Evolutionary conservation across 2,113 vertebrate species (phyloP), one percentile per base, ranked within the genome.

Genomic region (Struthio camelus): DNA sequence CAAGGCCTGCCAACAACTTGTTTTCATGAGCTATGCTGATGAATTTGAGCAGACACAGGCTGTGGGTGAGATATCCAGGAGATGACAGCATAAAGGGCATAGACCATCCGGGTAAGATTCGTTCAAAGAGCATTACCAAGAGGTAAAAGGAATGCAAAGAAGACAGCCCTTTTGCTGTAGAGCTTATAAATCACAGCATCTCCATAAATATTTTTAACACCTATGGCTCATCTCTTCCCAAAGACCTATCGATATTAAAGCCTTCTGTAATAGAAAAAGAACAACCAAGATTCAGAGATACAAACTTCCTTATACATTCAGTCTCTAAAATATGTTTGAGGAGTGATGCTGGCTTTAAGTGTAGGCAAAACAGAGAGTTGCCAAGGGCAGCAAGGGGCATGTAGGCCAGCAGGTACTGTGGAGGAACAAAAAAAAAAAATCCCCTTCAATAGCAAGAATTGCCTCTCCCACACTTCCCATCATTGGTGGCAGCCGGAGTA

Each of bases 151-250:
- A 69, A 78, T 34, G 28, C 48, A 76, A 93, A 70, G 20, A 66
- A 72, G 12, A 44, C 38, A 77, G 59, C 48, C 53, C 14, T 80
- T 91, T 71, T 40, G 46, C 23, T 10, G 4, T 23, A 72, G 12
- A 78, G 22, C 59, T 62, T 85, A 53, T 81, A 88, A 93, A 85
- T 85, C 80, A 66, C 15, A 53, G 1, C 51, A 56, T 67, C 59
- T 85, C 10, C 58, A 75, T 82, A 78, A 78, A 51, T 85, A 73
- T 88, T 91, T 93, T 93, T 85, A 77, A 72, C 42, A 94, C 65
- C 59, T 69, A 9, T 59, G 62, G 40, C 53, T 78, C 53, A 36
- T 62, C 59, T 81, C 59, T 78, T 73, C 36, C 20, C 12, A 46
- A 76, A 67, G 27, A 77, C 24, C 22, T 56, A 58, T 51, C 27